phyloP scores from a whole-genome alignment of 2,113 vertebrate genomes.

The Microcebus murinus region DNA sequence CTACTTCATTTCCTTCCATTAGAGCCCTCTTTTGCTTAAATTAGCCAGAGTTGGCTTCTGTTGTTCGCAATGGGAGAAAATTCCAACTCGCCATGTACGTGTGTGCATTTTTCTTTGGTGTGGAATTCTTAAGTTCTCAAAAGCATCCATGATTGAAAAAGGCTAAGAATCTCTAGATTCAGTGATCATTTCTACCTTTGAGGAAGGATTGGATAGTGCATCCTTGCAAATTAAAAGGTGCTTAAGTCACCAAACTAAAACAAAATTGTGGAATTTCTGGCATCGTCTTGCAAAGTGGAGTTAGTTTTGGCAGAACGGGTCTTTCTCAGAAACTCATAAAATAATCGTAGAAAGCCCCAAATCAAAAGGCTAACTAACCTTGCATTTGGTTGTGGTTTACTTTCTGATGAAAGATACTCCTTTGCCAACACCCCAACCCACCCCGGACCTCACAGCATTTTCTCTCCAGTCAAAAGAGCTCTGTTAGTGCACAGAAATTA shows the following conservation, averaged over 20 bases:
- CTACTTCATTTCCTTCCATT: slow-evolving; percentile 16
- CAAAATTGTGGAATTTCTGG: background rate
- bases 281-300: background rate
- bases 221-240: slow-evolving; percentile 23
- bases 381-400: background rate
- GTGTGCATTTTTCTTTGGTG: background rate
- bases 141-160: background rate
- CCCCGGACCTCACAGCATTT: background rate
- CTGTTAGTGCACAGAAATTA: background rate
- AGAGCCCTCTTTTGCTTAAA: slow-evolving; percentile 50
- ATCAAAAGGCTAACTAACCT: background rate
- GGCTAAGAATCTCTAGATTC: background rate
- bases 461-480: background rate
- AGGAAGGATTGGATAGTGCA: background rate
- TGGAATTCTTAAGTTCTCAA: background rate
- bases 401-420: background rate
- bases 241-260: slow-evolving; percentile 1
- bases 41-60: slow-evolving; percentile 1
- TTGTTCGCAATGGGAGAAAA: background rate
- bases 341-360: background rate
- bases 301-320: slow-evolving; percentile 4
- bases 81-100: background rate
- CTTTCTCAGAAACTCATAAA: slow-evolving; percentile 16
- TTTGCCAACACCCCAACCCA: background rate
- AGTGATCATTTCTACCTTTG: background rate